These are phyloP conservation scores for Danaus chrysippus DNA, from an alignment of 2,888 invertebrate species.

Conservation along the genomic window DNA sequence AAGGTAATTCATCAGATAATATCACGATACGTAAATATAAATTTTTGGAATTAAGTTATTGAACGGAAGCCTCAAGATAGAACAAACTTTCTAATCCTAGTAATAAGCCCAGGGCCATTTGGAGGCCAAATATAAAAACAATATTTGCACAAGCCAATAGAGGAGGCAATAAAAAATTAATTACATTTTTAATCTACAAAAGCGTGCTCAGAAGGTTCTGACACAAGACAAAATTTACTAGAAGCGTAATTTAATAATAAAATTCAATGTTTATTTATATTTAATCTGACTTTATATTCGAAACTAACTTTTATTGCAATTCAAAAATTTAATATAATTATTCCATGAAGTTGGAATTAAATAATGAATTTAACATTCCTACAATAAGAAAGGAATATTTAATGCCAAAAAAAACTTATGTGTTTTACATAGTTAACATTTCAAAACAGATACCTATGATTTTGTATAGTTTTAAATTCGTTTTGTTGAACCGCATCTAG, in stretches of 20 bases:
- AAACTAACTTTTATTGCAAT: too few relatives aligned
- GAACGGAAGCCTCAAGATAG: constrained; percentile 29
- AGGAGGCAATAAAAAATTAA: constrained; percentile 73
- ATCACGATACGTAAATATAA: background rate
- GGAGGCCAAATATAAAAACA: constrained; percentile 59
- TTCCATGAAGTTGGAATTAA: too few relatives aligned
- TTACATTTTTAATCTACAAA: constrained; percentile 75
- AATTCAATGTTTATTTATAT: constrained; percentile 1
- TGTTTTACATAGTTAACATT: too few relatives aligned
- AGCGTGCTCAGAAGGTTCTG: constrained; percentile 58
- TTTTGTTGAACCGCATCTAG: constrained; percentile 39
- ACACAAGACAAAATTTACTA: constrained; percentile 35
- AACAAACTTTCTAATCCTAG: constrained; percentile 48
- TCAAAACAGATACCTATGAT: too few relatives aligned
- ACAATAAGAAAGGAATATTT: too few relatives aligned
- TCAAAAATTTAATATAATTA: too few relatives aligned
- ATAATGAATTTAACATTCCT: too few relatives aligned
- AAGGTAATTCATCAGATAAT: background rate
- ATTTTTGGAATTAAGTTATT: constrained; percentile 7
- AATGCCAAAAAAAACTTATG: too few relatives aligned
- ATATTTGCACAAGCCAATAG: constrained; percentile 67
- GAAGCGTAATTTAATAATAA: constrained; percentile 35
- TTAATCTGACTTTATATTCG: background rate
- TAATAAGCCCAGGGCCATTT: constrained; percentile 44
- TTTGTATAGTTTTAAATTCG: background rate